Evolutionary conservation across 2,888 invertebrate genomes (phyloP), one percentile per base, ranked within the genome.

Genomic region (Galerucella pusilla): DNA sequence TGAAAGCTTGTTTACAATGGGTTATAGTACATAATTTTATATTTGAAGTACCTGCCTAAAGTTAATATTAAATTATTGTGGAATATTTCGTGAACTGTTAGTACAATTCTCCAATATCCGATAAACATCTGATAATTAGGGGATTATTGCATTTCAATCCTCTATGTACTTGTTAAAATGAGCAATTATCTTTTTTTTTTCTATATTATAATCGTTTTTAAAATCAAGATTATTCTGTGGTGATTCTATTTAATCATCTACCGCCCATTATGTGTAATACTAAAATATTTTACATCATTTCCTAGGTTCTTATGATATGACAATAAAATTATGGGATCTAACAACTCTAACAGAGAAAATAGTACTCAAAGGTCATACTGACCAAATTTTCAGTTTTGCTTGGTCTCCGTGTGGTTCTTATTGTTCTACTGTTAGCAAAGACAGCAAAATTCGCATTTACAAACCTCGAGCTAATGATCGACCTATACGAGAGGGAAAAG

Each of bases 361-460:
- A 77, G 90, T 91, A 1, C 87, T 97, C 6, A 90, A 91, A 12
- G 95, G 93, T 0, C 96, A 96, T 82, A 92, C 93, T 0, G 96
- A 97, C 83, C 96, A 96, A 88, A 95, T 98, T 85, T 96, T 97
- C 82, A 94, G 96, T 74, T 90, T 97, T 81, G 94, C 96, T 3
- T 99, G 98, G 98, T 97, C 97, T 75, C 95, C 96, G 0, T 96
- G 96, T 84, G 98, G 98, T 1, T 91, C 91, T 46, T 92, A 92
- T 81, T 91, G 97, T 77, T 96, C 97, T 12, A 97, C 96, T 0
- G 93, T 96, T 0, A 96, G 96, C 87, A 96, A 95, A 85, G 98
- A 98, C 88, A 94, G 95, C 46, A 92, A 94, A 83, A 90, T 94
- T 69, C 89, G 93, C 85, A 90, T 96, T 76, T 98, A 93, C 88